Base-by-base conservation (phyloP, 2,888 invertebrate genomes). In the Agriopis leucophaearia region DNA sequence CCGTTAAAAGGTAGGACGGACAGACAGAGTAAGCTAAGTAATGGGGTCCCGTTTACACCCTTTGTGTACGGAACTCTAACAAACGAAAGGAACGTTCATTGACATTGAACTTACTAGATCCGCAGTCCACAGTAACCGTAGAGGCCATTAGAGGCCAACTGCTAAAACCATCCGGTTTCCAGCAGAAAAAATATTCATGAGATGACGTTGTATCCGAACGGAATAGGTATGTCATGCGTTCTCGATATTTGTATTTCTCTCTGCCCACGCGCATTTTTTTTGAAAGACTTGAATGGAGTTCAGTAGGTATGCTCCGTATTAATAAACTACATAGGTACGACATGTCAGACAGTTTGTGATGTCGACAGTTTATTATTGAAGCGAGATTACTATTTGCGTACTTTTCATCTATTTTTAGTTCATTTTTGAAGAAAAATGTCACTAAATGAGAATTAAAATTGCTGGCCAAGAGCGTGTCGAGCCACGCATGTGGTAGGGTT, bases 251-350 rank as follows among this genome's bases (percentile, higher is more conserved):
- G 54, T 52, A 45, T 70, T 75, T 75, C 57, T 66, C 54, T 47
- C 74, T 73, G 72, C 75, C 75, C 66, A 74, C 74, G 73, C 69
- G 35, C 36, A 60, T 74, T 72, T 72, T 71, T 27, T 70, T 69
- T 18, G 48, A 42, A 63, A 44, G 58, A 68, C 68, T 72, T 78
- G 77, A 78, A 81, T 81, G 78, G 71, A 69, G 61, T 69, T 74
- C 70, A 35, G 40, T 50, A 42, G 50, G 40, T 38, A 42, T 72
- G 50, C 42, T 61, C 58, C 61, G 70, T 74, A 47, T 60, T 50
- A 45, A 57, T 69, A 48, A 57, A 52, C 47, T 52, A 52, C 40
- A 15, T 65, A 36, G 36, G 36, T 36, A 50, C 51, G 57, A 47
- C 64, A 57, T 57, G 27, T 58, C 51, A 27, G 15, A 52, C 59